Conservation (phyloP, 2,888 invertebrate genomes). For the Dorcus parallelipipedus region DNA sequence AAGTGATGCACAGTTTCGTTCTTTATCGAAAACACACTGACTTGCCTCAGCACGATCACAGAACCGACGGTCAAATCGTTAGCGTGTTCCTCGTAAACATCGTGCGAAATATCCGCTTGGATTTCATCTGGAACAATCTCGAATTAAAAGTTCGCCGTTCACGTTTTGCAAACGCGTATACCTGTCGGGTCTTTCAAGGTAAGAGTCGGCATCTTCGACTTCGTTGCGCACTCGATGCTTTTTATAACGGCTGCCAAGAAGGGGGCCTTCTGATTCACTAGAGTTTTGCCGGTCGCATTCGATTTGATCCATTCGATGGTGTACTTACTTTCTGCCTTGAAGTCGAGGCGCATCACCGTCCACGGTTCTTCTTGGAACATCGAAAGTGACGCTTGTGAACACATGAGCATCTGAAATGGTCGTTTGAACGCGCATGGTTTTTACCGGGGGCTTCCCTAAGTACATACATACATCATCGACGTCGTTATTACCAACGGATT, state of each 20-base stretch:
- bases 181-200: constrained; percentile 39
- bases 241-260: constrained; percentile 40
- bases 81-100: constrained; percentile 35
- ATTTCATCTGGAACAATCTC: constrained; percentile 31
- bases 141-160: background rate
- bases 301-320: constrained; percentile 40
- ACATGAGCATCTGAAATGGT: constrained; percentile 14
- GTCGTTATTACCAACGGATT: too few species aligned
- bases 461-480: too few species aligned
- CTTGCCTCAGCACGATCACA: constrained; percentile 36
- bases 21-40: constrained; percentile 34
- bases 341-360: constrained; percentile 34
- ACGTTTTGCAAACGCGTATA: constrained; percentile 10
- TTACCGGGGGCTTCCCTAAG: too few species aligned
- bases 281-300: constrained; percentile 28
- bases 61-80: constrained; percentile 33
- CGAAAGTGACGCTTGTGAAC: constrained; percentile 33
- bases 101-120: constrained; percentile 35
- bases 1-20: constrained; percentile 33
- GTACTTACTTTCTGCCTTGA: constrained; percentile 21
- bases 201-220: constrained; percentile 29
- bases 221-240: constrained; percentile 26
- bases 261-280: constrained; percentile 37
- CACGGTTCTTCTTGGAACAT: constrained; percentile 33
- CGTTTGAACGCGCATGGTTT: too few species aligned